Evolutionary conservation across 2,797 vertebrate genomes (phyloP).

Genomic region (Lutjanus campechanus): DNA sequence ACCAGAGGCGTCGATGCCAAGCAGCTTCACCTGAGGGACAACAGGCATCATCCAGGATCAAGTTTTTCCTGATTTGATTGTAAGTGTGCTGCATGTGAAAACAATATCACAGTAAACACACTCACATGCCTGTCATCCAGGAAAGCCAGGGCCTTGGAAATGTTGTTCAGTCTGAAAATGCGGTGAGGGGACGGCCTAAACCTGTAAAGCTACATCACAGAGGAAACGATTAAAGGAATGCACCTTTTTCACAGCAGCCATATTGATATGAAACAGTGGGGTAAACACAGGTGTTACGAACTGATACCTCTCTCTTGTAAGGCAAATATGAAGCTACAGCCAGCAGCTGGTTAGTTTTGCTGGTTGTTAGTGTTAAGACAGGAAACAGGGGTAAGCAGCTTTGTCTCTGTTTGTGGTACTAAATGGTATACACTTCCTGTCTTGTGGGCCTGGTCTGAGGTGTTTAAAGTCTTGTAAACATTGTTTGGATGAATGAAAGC

Average conservation of each 20-base stretch:
- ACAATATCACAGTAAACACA: constrained; percentile 37
- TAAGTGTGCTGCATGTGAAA: background rate
- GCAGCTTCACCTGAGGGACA: constrained; percentile 88
- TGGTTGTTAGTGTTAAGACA: background rate
- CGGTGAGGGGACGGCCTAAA: constrained; percentile 92
- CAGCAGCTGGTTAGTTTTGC: background rate
- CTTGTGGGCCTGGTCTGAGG: no score
- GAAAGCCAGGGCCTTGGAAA: constrained; percentile 92
- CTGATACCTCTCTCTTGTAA: background rate
- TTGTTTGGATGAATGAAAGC: no score
- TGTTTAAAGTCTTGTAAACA: no score
- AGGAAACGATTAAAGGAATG: background rate
- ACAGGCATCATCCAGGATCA: background rate
- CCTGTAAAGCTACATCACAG: constrained; percentile 85
- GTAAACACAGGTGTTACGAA: no score
- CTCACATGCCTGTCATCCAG: constrained; percentile 94
- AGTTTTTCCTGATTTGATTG: background rate
- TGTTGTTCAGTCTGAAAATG: constrained; percentile 95
- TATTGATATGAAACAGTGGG: no score
- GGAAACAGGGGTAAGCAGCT: background rate
- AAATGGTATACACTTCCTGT: no score
- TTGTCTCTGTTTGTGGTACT: background rate
- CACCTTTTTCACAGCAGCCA: no score
- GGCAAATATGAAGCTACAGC: background rate
- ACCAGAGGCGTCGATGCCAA: constrained; percentile 90